These are phyloP conservation scores for Monochamus saltuarius DNA, from an alignment of 1,140 invertebrate species.

Conservation along the genomic window DNA sequence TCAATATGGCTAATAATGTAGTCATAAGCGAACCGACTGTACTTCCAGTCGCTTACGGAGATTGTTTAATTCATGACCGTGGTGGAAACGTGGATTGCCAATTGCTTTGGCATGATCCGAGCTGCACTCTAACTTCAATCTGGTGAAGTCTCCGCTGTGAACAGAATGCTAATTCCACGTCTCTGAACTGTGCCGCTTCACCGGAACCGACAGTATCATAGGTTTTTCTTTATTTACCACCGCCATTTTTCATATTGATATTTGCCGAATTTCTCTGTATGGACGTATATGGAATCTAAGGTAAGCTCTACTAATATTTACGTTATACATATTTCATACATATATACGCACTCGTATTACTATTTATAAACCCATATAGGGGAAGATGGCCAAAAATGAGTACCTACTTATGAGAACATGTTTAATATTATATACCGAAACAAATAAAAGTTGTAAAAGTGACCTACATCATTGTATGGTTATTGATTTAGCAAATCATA, in stretches of 20 bases:
- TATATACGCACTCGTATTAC: too few relatives aligned
- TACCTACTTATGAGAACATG: too few relatives aligned
- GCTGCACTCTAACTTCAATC: conserved; percentile 32
- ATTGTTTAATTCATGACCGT: conserved; percentile 22
- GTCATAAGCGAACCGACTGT: too few relatives aligned
- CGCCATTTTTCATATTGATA: conserved; percentile 22
- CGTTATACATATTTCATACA: too few relatives aligned
- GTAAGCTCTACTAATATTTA: too few relatives aligned
- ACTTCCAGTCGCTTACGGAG: neutral
- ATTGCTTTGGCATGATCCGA: conserved; percentile 15
- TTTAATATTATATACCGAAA: too few relatives aligned
- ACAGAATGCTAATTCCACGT: conserved; percentile 36
- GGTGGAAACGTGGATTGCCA: conserved; percentile 18
- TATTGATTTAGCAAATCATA: too few relatives aligned
- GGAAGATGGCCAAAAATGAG: too few relatives aligned
- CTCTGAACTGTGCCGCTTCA: conserved; percentile 32
- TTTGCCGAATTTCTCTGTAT: conserved; percentile 19
- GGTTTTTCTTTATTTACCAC: conserved; percentile 16
- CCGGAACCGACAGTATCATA: conserved; percentile 24
- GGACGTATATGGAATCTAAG: neutral
- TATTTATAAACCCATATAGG: too few relatives aligned
- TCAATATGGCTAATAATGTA: too few relatives aligned
- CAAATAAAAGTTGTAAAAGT: too few relatives aligned
- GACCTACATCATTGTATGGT: too few relatives aligned
- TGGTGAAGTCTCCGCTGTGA: conserved; percentile 31